phyloP scores from a whole-genome alignment of 2,888 invertebrate species.

The Tetrapedia diversipes region DNA sequence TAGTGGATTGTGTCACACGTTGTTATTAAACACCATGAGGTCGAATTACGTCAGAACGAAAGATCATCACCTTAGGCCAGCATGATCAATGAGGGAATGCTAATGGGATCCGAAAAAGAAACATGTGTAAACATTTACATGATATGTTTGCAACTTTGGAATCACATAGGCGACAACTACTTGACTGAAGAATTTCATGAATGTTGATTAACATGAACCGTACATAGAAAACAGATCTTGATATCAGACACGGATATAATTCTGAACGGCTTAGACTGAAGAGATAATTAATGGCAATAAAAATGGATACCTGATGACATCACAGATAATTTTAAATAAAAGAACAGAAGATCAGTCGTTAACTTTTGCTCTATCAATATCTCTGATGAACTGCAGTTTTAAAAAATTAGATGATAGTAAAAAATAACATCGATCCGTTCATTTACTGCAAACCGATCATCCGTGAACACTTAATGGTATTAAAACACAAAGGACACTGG shows the following conservation, averaged over 20 bases:
- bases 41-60: conserved; percentile 57
- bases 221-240: neutral
- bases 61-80: conserved; percentile 35
- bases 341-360: neutral
- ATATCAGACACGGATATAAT: neutral
- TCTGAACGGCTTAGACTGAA: neutral
- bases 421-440: neutral
- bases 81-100: conserved; percentile 20
- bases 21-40: conserved; percentile 51
- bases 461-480: neutral
- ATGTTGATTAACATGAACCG: neutral
- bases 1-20: conserved; percentile 55
- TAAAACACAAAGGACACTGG: neutral
- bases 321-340: neutral
- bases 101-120: conserved; percentile 11
- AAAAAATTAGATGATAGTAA: too few species aligned
- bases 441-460: neutral
- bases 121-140: conserved; percentile 16
- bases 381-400: neutral
- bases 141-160: neutral
- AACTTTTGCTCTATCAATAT: neutral
- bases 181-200: conserved; percentile 12
- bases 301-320: neutral
- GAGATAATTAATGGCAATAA: neutral
- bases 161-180: neutral